phyloP scores from a whole-genome alignment of 2,888 invertebrate genomes.

The Sinhomidia bicolor region DNA sequence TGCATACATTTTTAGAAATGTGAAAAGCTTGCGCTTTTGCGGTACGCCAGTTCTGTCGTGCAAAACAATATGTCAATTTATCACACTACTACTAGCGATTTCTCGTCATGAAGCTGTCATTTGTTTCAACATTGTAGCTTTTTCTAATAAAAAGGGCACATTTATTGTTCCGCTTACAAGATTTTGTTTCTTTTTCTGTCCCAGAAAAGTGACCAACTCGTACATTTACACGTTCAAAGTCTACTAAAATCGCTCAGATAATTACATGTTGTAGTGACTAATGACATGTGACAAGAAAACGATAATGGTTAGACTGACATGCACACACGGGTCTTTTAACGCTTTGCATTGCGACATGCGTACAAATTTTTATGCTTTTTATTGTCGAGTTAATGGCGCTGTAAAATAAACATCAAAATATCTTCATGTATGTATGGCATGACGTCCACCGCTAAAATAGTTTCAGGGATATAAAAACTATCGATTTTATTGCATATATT shows the following conservation, averaged over 20 bases:
- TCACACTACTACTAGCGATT: too few relatives aligned
- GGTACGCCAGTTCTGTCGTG: too few relatives aligned
- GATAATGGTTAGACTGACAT: conserved; percentile 13
- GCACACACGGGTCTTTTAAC: too few relatives aligned
- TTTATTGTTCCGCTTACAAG: neutral
- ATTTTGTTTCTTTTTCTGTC: conserved; percentile 1
- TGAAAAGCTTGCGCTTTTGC: too few relatives aligned
- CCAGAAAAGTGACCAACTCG: neutral
- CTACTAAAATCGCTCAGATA: neutral
- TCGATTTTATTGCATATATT: conserved; percentile 17
- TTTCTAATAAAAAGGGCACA: neutral
- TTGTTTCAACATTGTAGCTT: neutral
- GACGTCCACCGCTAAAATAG: neutral
- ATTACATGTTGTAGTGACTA: conserved; percentile 24
- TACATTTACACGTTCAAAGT: neutral
- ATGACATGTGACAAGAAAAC: conserved; percentile 52
- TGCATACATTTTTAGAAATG: too few relatives aligned
- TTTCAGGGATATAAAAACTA: neutral
- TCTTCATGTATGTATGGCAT: neutral
- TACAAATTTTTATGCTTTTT: neutral
- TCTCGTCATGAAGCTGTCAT: too few relatives aligned
- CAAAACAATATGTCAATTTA: too few relatives aligned
- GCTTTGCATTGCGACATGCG: neutral
- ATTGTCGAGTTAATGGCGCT: neutral
- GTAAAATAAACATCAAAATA: neutral